These are phyloP conservation scores for Fregata magnificens DNA, from an alignment of 2,113 vertebrate species.

Conservation along the genomic window DNA sequence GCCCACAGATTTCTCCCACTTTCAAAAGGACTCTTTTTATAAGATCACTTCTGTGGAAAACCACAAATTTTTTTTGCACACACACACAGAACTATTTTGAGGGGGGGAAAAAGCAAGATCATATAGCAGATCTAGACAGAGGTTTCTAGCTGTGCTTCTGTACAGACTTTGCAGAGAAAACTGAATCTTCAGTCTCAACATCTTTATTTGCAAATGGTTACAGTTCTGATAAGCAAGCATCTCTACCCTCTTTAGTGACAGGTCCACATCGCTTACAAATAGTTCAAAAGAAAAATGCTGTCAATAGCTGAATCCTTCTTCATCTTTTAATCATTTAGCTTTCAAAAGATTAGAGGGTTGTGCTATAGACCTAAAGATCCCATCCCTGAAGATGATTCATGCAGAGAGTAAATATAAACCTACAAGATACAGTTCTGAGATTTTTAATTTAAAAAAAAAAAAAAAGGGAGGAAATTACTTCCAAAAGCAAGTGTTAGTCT, in stretches of 20 bases:
- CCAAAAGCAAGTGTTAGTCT: neutral
- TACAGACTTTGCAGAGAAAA: neutral
- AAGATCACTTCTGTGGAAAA: neutral
- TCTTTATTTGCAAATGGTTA: neutral
- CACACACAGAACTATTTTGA: neutral
- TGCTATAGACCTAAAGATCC: neutral
- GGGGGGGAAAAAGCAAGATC: accelerated
- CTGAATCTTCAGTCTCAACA: neutral
- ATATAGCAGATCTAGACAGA: neutral
- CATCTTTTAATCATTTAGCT: neutral
- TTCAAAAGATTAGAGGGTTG: neutral
- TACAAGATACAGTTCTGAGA: neutral
- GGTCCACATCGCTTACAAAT: neutral
- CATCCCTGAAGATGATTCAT: neutral
- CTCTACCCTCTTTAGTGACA: neutral
- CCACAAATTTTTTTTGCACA: neutral
- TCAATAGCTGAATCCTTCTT: neutral
- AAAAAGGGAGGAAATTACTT: neutral
- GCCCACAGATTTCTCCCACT: neutral
- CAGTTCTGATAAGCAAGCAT: neutral
- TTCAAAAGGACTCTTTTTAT: neutral
- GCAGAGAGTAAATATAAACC: neutral
- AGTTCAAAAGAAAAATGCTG: neutral
- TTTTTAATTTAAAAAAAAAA: neutral
- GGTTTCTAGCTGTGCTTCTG: neutral